Conservation (phyloP, 2,797 vertebrate species). For the Geotrypetes seraphini region DNA sequence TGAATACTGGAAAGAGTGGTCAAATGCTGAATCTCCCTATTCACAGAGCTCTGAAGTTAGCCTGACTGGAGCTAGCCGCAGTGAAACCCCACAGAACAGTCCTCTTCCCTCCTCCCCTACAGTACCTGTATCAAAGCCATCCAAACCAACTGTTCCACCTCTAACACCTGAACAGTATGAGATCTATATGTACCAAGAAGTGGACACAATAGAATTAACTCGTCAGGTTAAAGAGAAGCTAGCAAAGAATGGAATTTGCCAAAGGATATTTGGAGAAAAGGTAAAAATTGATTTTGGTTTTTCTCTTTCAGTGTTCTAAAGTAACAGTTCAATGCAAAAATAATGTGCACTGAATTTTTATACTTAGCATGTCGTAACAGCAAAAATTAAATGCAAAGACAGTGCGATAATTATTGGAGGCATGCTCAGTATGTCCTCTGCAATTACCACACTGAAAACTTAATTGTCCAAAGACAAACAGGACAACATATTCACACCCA, state of each 20-base stretch:
- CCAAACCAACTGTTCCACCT: conserved; percentile 68
- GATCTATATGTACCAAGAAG: conserved; percentile 86
- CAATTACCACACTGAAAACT: too few species aligned
- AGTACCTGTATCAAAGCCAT: conserved; percentile 63
- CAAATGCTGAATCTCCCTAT: conserved; percentile 72
- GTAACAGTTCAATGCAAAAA: too few species aligned
- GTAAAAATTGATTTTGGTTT: conserved; percentile 47
- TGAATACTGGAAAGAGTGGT: conserved; percentile 84
- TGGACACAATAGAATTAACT: conserved; percentile 81
- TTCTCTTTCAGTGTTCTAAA: too few species aligned
- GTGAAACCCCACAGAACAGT: conserved; percentile 74
- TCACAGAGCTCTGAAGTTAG: conserved; percentile 74
- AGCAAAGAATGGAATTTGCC: conserved; percentile 86
- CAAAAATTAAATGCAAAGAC: too few species aligned
- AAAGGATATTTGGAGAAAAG: conserved; percentile 86
- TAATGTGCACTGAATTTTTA: too few species aligned
- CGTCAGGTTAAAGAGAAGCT: conserved; percentile 85
- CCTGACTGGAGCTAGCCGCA: conserved; percentile 64
- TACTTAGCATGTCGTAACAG: too few species aligned
- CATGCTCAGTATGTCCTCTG: too few species aligned
- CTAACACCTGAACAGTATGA: conserved; percentile 84
- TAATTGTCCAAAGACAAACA: too few species aligned
- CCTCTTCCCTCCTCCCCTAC: conserved; percentile 70
- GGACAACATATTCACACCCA: too few species aligned
- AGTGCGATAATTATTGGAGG: too few species aligned